Base-by-base conservation (phyloP, 2,113 vertebrate species). In the Myodes glareolus region DNA sequence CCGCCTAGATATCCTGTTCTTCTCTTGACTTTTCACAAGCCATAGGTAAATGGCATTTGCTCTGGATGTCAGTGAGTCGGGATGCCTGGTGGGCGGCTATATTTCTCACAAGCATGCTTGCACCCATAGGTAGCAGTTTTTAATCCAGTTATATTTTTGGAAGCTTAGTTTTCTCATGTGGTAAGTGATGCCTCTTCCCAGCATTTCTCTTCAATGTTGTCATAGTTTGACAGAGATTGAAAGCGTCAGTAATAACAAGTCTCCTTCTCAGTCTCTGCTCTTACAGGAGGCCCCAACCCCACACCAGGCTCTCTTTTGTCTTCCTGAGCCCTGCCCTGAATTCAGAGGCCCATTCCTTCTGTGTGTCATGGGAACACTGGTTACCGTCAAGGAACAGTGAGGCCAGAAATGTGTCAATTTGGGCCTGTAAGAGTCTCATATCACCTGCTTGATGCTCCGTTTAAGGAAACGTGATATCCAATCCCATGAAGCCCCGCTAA, bases 391-490 rank as follows among this genome's bases (percentile, higher is more conserved):
- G 85, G 82, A 67, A 55, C 55, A 90, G 65, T 9, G 42, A 68
- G 63, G 4, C 10, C 11, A 94, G 47, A 90, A 36, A 14, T 55
- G n/a, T 55, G 75, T 78, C 61, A 88, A 80, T 77, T 14, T n/a
- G 5, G 42, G 42, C 29, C 73, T 84, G 5, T 77, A 5, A 77
- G 47, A 70, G 42, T 70, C 31, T 90, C 70, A 80, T 0, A n/a
- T 91, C 29, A 72, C 39, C 61, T 88, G 31, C 65, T 91, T 47
- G 36, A 45, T 27, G n/a, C 47, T 94, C 4, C 45, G 73, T 67
- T 87, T 77, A 93, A 94, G 50, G 68, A 96, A 95, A 82, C 86
- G 11, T 94, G 58, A 84, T 92, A 55, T 36, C 36, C 21, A 25
- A 31, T 63, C 16, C 91, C 67, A 58, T 73, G 77, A 91, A 61